Percentiles rank a stretch among this genome's conserved stretches.
Evolutionary conservation across 2,888 invertebrate genomes (phyloP).

Genomic region (Megaustenia siamemsis): DNA sequence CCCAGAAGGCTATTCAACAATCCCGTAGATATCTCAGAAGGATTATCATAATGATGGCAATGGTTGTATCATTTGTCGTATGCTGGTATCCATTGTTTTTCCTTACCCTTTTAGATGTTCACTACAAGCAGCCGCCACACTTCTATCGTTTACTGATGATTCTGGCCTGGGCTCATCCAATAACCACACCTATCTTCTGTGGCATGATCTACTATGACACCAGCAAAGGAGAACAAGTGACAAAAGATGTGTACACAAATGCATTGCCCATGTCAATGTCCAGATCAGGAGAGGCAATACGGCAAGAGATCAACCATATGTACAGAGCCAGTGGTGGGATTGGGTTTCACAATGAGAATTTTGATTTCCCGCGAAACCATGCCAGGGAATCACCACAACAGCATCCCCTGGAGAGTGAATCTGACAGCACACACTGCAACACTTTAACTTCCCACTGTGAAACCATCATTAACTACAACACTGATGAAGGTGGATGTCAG

Average conservation of each 20-base stretch:
- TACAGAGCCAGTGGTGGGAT: conserved; percentile 24
- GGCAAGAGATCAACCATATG: conserved; percentile 41
- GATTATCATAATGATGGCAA: conserved; percentile 66
- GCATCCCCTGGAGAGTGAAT: conserved; percentile 14
- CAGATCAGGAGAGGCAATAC: conserved; percentile 53
- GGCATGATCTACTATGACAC: conserved; percentile 71
- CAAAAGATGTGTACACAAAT: conserved; percentile 67
- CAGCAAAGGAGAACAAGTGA: conserved; percentile 62
- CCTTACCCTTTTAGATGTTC: conserved; percentile 85
- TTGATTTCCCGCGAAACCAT: conserved; percentile 36
- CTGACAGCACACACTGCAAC: conserved; percentile 37
- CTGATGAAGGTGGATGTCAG: conserved; percentile 52
- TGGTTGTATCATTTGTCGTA: conserved; percentile 84
- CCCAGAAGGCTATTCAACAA: conserved; percentile 51
- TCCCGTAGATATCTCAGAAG: conserved; percentile 66
- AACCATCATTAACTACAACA: conserved; percentile 49
- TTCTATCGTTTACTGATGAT: conserved; percentile 79
- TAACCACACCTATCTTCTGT: conserved; percentile 77
- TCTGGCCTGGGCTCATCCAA: conserved; percentile 78
- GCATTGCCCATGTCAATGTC: conserved; percentile 67
- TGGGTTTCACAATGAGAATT: conserved; percentile 51
- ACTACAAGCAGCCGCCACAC: conserved; percentile 68
- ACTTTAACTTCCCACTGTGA: conserved; percentile 44
- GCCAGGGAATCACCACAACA: background rate
- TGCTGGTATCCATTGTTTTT: conserved; percentile 95